These are phyloP conservation scores for Ophonus ardosiacus DNA, from an alignment of 2,888 invertebrate species.

Conservation along the genomic window DNA sequence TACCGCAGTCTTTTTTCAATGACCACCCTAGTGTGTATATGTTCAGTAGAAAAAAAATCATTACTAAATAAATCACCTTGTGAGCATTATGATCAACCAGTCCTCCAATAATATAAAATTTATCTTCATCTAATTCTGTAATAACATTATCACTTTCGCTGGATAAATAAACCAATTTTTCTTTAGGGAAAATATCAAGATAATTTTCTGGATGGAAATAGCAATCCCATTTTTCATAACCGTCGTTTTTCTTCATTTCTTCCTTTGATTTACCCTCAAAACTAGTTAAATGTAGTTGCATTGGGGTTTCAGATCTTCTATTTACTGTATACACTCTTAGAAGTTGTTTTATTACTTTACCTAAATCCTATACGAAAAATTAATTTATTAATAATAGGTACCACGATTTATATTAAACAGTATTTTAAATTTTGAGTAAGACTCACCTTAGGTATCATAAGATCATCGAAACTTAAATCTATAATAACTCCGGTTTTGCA, in stretches of 20 bases:
- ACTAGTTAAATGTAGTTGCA: constrained; percentile 90
- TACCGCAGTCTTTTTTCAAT: no score
- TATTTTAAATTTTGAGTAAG: no score
- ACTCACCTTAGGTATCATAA: constrained; percentile 85
- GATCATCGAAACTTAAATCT: constrained; percentile 93
- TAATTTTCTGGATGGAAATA: constrained; percentile 84
- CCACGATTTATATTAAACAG: background rate
- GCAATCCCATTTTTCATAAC: constrained; percentile 95
- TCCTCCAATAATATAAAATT: constrained; percentile 96
- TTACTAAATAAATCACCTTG: constrained; percentile 79
- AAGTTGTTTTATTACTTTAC: constrained; percentile 93
- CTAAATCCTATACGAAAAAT: constrained; percentile 80
- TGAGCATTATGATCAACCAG: constrained; percentile 98
- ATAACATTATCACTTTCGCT: constrained; percentile 96
- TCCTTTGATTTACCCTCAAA: constrained; percentile 85
- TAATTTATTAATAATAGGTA: no score
- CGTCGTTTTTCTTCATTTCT: constrained; percentile 89
- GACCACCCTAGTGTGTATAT: background rate
- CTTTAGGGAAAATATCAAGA: constrained; percentile 84
- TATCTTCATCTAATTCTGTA: constrained; percentile 84
- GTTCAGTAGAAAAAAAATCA: background rate
- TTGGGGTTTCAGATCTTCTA: constrained; percentile 86
- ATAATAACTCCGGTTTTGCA: constrained; percentile 87
- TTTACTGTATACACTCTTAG: constrained; percentile 94
- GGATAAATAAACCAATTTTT: constrained; percentile 91